Evolutionary conservation across 2,113 vertebrate species (phyloP).

Genomic region (Cheirogaleus medius): DNA sequence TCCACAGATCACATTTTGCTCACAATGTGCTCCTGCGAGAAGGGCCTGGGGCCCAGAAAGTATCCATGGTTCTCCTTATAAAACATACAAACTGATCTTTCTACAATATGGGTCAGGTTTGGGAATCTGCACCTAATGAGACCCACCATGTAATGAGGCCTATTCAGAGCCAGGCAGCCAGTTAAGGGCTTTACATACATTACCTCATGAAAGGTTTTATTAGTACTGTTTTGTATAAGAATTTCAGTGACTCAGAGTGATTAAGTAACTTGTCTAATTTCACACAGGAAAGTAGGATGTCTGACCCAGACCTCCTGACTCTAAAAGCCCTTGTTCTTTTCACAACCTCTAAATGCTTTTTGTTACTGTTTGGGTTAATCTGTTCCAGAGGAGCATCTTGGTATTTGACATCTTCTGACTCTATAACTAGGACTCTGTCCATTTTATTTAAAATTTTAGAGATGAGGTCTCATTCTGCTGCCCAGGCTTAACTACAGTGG

Average conservation of each 20-base stretch:
- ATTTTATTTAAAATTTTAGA: not conserved
- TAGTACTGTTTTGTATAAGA: not conserved
- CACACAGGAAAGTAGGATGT: not conserved
- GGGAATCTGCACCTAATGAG: not conserved
- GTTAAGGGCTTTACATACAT: not conserved
- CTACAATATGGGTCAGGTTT: not conserved
- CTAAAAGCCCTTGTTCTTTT: not conserved
- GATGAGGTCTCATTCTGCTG: too few species aligned
- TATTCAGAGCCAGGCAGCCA: not conserved
- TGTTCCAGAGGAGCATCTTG: not conserved
- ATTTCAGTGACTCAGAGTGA: not conserved
- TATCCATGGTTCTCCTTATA: not conserved
- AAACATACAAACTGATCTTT: not conserved
- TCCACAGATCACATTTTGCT: not conserved
- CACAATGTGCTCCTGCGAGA: not conserved
- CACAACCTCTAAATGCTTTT: not conserved
- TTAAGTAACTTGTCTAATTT: not conserved
- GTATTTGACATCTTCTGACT: not conserved
- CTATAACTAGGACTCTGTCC: not conserved
- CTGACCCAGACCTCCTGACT: not conserved
- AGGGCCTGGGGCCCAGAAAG: not conserved
- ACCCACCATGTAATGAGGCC: rapidly evolving
- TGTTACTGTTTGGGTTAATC: not conserved
- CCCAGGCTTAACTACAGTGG: too few species aligned
- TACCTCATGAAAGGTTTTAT: not conserved